Evolutionary conservation across 2,888 invertebrate species (phyloP), one percentile per base, ranked within the genome.

Genomic region (Dryomyza anilis): DNA sequence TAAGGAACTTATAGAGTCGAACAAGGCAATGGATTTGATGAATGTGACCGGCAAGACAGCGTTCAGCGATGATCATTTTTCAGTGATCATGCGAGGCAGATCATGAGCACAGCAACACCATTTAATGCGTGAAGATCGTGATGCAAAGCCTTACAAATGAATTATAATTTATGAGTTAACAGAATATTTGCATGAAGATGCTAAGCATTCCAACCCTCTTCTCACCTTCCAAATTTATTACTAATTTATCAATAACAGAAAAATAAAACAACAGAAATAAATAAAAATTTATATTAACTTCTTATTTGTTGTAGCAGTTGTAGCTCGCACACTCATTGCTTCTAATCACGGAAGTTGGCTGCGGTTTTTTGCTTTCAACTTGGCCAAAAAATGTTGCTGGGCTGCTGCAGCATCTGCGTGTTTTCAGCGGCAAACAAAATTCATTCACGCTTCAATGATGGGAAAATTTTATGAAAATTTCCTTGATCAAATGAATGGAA

Each of bases 381-480:
- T 43, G 43, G 43, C 43, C 43, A 16, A 43, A 43, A 43, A 16
- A n/a, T 39, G 4, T 39, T 39, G 7, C n/a, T 39, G 39, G n/a
- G n/a, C n/a, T 39, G 39, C 7, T 39, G 39, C 39, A 3, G 39
- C 39, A 39, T 39, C 39, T 39, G n/a, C 39, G 39, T 39, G 39
- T 39, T n/a, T 12, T n/a, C n/a, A n/a, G n/a, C n/a, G 39, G 39
- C 4, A 6, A 39, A n/a, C 12, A 39, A 39, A 2, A 5, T 50
- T 50, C 50, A 50, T 50, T 50, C 50, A 50, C 50, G 50, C 50
- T 25, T 50, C 50, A 50, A 50, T 50, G 50, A 50, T 50, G 50
- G 50, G 50, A 50, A 50, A 50, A 50, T 50, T 1, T 23, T 25
- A n/a, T 14, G 25, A 7, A 25, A 21, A 50, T 27, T 50, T 50